Percentiles rank a stretch among this genome's conserved stretches.
These are phyloP conservation scores for Bellardia pandia DNA, from an alignment of 2,888 invertebrate species.

Conservation along the genomic window DNA sequence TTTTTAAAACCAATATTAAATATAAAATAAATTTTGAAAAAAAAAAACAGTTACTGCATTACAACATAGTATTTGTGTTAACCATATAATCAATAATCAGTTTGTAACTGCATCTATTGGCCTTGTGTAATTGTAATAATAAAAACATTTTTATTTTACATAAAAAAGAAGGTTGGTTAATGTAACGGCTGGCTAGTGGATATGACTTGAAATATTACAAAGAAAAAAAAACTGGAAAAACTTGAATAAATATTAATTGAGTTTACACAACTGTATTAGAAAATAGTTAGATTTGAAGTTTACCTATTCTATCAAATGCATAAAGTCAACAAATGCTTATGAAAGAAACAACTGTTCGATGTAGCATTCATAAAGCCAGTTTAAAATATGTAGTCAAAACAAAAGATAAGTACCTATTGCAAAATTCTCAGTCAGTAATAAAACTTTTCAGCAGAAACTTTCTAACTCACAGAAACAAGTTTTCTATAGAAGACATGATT, in stretches of 20 bases:
- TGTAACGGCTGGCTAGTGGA: neutral
- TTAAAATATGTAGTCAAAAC: too few relatives aligned
- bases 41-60: conserved; percentile 46
- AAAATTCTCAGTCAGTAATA: too few relatives aligned
- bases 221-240: conserved; percentile 44
- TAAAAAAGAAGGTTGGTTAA: conserved; percentile 10
- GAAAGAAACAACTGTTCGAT: too few relatives aligned
- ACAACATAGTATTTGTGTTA: conserved; percentile 37
- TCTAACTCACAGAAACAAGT: too few relatives aligned
- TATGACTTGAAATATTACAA: neutral
- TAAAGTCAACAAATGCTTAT: neutral
- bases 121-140: conserved; percentile 44
- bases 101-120: conserved; percentile 45
- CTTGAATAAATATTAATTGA: conserved; percentile 35
- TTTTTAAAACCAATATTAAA: conserved; percentile 22
- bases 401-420: too few relatives aligned
- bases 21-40: conserved; percentile 12
- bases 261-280: neutral
- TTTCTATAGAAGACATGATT: too few relatives aligned
- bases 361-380: too few relatives aligned
- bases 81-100: conserved; percentile 46
- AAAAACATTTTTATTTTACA: conserved; percentile 11
- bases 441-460: too few relatives aligned
- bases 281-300: neutral
- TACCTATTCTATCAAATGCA: neutral